phyloP scores from a whole-genome alignment of 53 echinoderm and acorn worm genomes.

The Temnopleurus reevesii region DNA sequence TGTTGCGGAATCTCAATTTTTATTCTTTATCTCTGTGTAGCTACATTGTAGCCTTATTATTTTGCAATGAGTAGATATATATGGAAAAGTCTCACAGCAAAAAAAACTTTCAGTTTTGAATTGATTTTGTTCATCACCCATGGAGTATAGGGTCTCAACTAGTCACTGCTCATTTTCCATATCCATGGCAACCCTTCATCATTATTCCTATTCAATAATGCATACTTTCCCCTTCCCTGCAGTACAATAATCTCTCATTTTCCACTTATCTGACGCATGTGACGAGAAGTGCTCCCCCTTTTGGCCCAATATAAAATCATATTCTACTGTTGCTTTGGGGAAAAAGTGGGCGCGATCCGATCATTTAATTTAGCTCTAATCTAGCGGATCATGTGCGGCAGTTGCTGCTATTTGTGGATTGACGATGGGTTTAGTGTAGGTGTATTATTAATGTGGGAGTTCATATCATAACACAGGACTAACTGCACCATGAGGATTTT shows the following conservation, averaged over 20 bases:
- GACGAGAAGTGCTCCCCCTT: conserved; percentile 30
- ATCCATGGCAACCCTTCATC: not conserved
- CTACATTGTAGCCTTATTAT: too few species aligned
- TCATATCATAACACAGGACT: conserved; percentile 1
- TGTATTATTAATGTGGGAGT: not conserved
- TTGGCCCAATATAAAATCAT: conserved; percentile 7
- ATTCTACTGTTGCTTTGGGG: not conserved
- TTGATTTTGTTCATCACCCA: too few species aligned
- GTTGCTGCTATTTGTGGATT: conserved; percentile 13
- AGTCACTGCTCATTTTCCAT: not conserved
- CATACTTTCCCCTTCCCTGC: not conserved
- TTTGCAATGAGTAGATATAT: too few species aligned
- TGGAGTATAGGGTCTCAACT: not conserved
- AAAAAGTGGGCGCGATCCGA: conserved; percentile 14
- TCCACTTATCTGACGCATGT: not conserved
- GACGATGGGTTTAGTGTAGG: conserved; percentile 16
- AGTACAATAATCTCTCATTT: conserved; percentile 33
- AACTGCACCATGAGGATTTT: conserved; percentile 7
- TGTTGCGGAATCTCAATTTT: too few species aligned
- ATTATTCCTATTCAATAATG: not conserved
- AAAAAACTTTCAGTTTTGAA: too few species aligned
- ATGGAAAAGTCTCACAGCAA: too few species aligned
- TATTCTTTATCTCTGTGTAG: too few species aligned
- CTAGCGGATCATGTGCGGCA: conserved; percentile 9
- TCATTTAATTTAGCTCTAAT: conserved; percentile 33